phyloP scores from a whole-genome alignment of 2,113 vertebrate species.

The Lagopus muta region DNA sequence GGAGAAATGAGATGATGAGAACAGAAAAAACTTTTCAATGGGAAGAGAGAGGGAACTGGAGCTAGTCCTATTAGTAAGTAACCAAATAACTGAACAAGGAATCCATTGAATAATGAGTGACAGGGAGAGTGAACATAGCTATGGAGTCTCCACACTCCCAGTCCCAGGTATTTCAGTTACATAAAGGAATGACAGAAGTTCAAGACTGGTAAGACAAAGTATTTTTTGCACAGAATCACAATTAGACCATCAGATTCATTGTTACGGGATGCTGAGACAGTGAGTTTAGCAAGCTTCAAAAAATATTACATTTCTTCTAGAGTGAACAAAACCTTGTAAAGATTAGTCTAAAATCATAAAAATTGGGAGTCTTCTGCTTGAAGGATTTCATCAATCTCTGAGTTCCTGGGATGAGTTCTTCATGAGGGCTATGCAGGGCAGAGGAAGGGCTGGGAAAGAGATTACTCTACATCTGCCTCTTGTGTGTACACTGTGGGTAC shows the following conservation, averaged over 20 bases:
- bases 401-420: not conserved
- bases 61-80: not conserved
- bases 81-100: not conserved
- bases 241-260: not conserved
- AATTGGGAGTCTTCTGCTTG: not conserved
- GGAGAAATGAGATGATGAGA: not conserved
- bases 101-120: not conserved
- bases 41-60: not conserved
- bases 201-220: not conserved
- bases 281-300: not conserved
- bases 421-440: not conserved
- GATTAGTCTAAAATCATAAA: not conserved
- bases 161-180: not conserved
- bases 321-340: not conserved
- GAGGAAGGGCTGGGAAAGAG: not conserved
- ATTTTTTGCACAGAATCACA: not conserved
- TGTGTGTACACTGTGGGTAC: not conserved
- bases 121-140: not conserved
- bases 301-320: not conserved
- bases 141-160: accelerated
- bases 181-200: not conserved
- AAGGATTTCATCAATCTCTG: slow-evolving; percentile 19
- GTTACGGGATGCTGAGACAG: not conserved
- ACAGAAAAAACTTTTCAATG: not conserved
- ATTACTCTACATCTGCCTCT: not conserved